These are phyloP conservation scores for Aythya baeri DNA, from an alignment of 2,113 vertebrate genomes.

Conservation along the genomic window DNA sequence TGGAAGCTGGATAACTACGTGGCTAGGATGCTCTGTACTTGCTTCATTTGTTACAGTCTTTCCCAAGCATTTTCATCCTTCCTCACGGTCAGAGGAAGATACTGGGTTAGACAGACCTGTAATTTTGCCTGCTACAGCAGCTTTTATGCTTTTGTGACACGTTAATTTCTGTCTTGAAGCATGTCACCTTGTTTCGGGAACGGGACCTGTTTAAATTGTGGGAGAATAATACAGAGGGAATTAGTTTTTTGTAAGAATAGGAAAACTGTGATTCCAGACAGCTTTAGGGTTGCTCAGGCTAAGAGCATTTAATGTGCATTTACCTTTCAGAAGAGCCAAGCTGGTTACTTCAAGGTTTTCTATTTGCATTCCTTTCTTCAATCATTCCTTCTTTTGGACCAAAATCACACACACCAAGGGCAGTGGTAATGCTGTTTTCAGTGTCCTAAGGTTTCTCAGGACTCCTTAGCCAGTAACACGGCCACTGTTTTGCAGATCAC, in stretches of 20 bases:
- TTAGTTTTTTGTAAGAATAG: background rate
- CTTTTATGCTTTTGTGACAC: background rate
- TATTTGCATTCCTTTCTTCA: background rate
- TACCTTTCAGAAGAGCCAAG: background rate
- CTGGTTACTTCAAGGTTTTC: background rate
- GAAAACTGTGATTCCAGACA: background rate
- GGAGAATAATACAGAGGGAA: background rate
- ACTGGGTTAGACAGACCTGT: background rate
- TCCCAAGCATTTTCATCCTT: background rate
- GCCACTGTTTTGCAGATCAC: background rate
- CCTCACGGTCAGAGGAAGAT: background rate
- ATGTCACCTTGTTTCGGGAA: background rate
- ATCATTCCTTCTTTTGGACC: background rate
- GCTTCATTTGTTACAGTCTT: background rate
- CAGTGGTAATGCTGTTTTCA: background rate
- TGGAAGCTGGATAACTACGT: background rate
- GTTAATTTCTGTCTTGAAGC: background rate
- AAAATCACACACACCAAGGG: rapidly evolving
- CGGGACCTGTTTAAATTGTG: background rate
- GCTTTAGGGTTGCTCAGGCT: background rate
- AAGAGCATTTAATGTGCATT: background rate
- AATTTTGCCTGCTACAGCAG: background rate
- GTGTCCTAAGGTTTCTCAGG: background rate
- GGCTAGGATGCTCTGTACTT: rapidly evolving
- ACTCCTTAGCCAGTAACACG: background rate